Conservation (phyloP, 2,888 invertebrate genomes). For the Chymomyza fuscimana region DNA sequence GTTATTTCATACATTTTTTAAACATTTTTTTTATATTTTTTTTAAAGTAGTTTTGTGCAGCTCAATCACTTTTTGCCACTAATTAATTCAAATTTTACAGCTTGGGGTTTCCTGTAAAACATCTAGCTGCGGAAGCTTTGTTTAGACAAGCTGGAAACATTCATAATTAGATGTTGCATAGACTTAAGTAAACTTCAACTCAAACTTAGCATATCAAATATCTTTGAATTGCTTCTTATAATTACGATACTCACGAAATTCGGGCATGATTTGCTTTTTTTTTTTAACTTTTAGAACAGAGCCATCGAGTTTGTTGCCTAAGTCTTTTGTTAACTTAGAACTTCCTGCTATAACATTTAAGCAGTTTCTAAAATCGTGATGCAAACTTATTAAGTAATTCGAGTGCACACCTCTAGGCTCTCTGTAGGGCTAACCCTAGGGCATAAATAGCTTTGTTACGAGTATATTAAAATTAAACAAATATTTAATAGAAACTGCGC, state of each 20-base stretch:
- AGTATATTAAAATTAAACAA: not conserved
- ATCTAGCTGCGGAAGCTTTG: constrained; percentile 57
- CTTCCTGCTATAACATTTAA: not conserved
- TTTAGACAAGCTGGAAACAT: constrained; percentile 44
- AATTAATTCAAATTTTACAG: constrained; percentile 59
- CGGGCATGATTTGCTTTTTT: not conserved
- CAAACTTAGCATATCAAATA: constrained; percentile 49
- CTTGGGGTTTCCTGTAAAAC: constrained; percentile 54
- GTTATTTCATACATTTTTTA: not conserved
- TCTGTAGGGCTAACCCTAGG: constrained; percentile 41
- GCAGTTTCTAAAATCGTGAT: not conserved
- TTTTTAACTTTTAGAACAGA: not conserved
- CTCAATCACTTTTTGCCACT: constrained; percentile 55
- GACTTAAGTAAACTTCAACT: not conserved
- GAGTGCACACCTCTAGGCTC: constrained; percentile 20
- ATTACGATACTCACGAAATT: constrained; percentile 1
- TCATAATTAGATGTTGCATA: constrained; percentile 57
- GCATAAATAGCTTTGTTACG: constrained; percentile 22
- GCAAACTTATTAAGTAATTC: not conserved
- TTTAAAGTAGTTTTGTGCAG: constrained; percentile 49
- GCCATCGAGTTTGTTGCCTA: constrained; percentile 41
- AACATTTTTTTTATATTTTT: constrained; percentile 37
- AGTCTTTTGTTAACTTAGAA: constrained; percentile 21
- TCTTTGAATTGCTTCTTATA: constrained; percentile 22
- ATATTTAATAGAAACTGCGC: constrained; percentile 46